phyloP scores from a whole-genome alignment of 2,113 vertebrate genomes.

The Gobiocypris rarus region DNA sequence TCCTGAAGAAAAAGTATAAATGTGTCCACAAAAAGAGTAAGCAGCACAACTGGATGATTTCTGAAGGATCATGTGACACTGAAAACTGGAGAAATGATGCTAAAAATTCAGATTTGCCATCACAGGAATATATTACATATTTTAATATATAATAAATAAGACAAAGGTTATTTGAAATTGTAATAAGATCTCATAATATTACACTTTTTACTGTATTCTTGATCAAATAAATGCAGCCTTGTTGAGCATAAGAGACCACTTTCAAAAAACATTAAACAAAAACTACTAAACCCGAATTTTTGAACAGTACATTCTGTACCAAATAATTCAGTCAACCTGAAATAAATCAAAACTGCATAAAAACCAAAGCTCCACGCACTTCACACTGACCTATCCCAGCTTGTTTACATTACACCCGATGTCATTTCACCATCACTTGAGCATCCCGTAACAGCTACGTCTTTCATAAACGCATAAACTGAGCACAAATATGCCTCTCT shows the following conservation, averaged over 20 bases:
- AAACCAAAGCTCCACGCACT: neutral
- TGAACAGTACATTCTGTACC: neutral
- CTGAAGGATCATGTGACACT: too few species aligned
- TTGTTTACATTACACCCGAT: conserved; percentile 3
- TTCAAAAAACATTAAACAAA: neutral
- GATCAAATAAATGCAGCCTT: neutral
- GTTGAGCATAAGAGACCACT: too few species aligned
- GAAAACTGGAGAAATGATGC: too few species aligned
- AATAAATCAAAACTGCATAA: neutral
- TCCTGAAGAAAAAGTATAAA: too few species aligned
- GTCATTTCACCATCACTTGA: neutral
- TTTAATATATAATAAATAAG: too few species aligned
- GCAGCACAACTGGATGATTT: too few species aligned
- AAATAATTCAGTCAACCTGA: neutral
- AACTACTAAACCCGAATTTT: neutral
- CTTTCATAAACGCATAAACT: conserved; percentile 8
- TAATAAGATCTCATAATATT: too few species aligned
- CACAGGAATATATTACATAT: too few species aligned
- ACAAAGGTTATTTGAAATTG: too few species aligned
- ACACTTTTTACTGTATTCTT: neutral
- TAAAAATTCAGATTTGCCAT: too few species aligned
- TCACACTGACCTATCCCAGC: neutral
- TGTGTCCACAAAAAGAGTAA: too few species aligned
- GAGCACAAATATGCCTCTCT: neutral
- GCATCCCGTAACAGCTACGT: neutral